A percentile compares a stretch with the other conserved stretches of the same genome.
phyloP scores from a whole-genome alignment of 1,140 invertebrate species.

The Megalopta genalis region DNA sequence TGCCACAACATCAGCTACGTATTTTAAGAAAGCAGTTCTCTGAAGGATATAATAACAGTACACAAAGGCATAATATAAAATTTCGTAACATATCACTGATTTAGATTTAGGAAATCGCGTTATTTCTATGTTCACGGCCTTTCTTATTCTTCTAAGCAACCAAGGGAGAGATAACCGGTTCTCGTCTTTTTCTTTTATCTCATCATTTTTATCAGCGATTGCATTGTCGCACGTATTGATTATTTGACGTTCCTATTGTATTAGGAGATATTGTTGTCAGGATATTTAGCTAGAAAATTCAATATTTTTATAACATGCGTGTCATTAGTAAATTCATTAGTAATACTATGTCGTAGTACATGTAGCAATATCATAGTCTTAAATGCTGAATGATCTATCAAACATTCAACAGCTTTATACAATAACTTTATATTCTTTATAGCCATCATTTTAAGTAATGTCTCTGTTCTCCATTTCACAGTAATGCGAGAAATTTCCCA shows the following conservation, averaged over 20 bases:
- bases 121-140: slow-evolving; percentile 87
- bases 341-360: slow-evolving; percentile 83
- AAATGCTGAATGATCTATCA: slow-evolving; percentile 85
- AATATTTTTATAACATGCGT: slow-evolving; percentile 66
- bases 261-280: slow-evolving; percentile 60
- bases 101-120: slow-evolving; percentile 81
- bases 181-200: slow-evolving; percentile 67
- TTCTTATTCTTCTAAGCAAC: slow-evolving; percentile 85
- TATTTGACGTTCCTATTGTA: too few relatives aligned
- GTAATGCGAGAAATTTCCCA: slow-evolving; percentile 86
- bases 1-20: slow-evolving; percentile 84
- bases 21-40: slow-evolving; percentile 86
- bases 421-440: slow-evolving; percentile 81
- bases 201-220: slow-evolving; percentile 67
- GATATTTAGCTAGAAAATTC: slow-evolving; percentile 58
- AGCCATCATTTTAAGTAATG: slow-evolving; percentile 84
- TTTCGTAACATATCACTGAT: slow-evolving; percentile 80
- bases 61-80: background rate
- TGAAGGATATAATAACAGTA: slow-evolving; percentile 64
- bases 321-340: slow-evolving; percentile 79
- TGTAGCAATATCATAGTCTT: slow-evolving; percentile 87
- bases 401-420: slow-evolving; percentile 83
- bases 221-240: slow-evolving; percentile 72
- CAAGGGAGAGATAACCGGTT: slow-evolving; percentile 82
- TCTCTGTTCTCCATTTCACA: slow-evolving; percentile 90